These are phyloP conservation scores for Tor tambroides DNA, from an alignment of 2,113 vertebrate genomes.

Conservation along the genomic window DNA sequence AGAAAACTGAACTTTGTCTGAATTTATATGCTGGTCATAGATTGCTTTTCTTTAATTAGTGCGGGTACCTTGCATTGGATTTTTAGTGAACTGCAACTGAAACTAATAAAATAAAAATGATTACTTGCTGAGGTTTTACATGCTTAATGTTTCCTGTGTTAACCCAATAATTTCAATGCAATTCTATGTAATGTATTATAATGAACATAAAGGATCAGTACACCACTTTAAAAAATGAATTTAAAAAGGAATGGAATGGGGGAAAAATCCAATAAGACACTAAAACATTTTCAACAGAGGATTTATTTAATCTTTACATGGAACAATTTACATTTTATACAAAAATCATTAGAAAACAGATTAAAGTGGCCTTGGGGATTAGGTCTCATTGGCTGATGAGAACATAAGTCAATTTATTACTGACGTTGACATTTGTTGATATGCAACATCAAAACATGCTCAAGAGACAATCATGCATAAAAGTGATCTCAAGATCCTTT, in stretches of 20 bases:
- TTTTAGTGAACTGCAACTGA: neutral
- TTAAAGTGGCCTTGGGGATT: constrained; percentile 41
- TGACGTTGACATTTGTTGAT: constrained; percentile 23
- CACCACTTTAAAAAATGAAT: neutral
- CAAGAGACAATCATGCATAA: constrained; percentile 43
- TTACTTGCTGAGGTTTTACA: neutral
- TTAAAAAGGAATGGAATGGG: neutral
- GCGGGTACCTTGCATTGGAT: neutral
- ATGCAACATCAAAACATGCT: constrained; percentile 38
- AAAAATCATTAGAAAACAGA: constrained; percentile 61
- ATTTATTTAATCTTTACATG: constrained; percentile 58
- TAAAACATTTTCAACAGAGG: constrained; percentile 47
- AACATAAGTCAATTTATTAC: constrained; percentile 16
- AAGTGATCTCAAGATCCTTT: constrained; percentile 8
- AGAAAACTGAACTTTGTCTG: neutral
- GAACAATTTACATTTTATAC: constrained; percentile 65
- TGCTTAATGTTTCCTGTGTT: neutral
- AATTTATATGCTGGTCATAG: constrained; percentile 48
- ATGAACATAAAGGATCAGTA: neutral
- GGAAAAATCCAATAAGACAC: neutral
- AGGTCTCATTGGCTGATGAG: constrained; percentile 49
- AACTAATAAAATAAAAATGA: neutral
- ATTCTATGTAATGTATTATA: neutral
- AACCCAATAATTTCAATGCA: neutral
- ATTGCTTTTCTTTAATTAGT: constrained; percentile 28